Conservation (phyloP, 1,140 invertebrate genomes). For the Zaprionus capensis region DNA sequence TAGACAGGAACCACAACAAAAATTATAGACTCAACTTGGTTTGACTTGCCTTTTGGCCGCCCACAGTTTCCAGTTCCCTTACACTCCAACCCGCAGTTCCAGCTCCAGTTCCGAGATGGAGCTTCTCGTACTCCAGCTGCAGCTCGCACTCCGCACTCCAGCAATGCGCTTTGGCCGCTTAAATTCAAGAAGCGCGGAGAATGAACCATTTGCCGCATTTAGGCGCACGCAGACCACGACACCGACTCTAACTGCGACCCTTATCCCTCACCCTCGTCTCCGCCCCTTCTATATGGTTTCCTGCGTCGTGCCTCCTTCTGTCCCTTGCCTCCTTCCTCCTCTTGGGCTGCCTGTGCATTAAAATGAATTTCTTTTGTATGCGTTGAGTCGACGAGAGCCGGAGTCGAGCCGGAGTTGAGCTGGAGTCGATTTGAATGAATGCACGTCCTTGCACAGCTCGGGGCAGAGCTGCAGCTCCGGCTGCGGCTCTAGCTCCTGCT, state of each 20-base stretch:
- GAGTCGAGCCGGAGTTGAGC: conserved; percentile 32
- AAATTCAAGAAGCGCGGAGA: conserved; percentile 58
- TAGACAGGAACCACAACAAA: conserved; percentile 82
- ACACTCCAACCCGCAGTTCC: neutral
- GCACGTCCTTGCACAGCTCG: conserved; percentile 57
- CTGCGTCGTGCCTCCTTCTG: conserved; percentile 31
- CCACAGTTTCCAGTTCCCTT: conserved; percentile 41
- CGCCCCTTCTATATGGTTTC: conserved; percentile 44
- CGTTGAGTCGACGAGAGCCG: conserved; percentile 34
- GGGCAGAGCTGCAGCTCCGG: conserved; percentile 6
- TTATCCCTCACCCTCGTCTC: neutral
- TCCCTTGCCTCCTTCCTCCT: no score
- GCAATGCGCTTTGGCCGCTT: conserved; percentile 74
- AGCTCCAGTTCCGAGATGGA: neutral
- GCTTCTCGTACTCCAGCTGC: conserved; percentile 12
- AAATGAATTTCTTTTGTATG: conserved; percentile 77
- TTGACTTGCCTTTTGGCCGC: conserved; percentile 54
- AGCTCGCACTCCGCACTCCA: conserved; percentile 3
- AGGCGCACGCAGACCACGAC: conserved; percentile 72
- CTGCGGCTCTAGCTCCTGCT: neutral
- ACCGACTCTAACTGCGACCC: conserved; percentile 20
- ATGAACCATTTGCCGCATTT: conserved; percentile 68
- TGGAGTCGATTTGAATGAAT: conserved; percentile 74
- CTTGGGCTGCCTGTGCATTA: conserved; percentile 60
- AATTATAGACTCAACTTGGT: conserved; percentile 80